Conservation (phyloP, 2,888 invertebrate species). For the Tridacna gigas region DNA sequence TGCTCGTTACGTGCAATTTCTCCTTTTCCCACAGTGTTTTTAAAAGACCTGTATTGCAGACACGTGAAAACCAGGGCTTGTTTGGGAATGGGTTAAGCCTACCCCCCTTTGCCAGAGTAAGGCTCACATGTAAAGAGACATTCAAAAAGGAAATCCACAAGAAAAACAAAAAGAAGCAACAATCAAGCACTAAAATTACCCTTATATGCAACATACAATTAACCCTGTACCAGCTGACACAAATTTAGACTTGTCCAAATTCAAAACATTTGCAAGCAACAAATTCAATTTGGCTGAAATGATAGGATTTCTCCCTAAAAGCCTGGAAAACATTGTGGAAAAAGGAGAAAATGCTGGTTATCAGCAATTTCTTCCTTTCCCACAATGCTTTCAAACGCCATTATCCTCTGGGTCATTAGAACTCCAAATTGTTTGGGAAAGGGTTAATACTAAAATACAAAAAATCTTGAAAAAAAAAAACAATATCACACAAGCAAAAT, state of each 20-base stretch:
- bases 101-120: too few species aligned
- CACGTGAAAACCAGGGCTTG: too few species aligned
- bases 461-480: neutral
- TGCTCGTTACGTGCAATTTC: too few species aligned
- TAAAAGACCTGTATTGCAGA: too few species aligned
- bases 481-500: neutral
- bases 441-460: neutral
- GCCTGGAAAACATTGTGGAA: neutral
- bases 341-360: constrained; percentile 1
- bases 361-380: neutral
- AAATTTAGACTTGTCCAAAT: neutral
- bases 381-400: neutral
- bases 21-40: too few species aligned
- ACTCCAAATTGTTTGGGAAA: neutral
- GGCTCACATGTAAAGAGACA: too few species aligned
- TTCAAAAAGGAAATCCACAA: too few species aligned
- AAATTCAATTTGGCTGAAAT: too few species aligned
- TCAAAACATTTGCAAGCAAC: neutral
- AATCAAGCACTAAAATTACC: too few species aligned
- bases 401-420: neutral
- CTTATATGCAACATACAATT: neutral
- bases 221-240: neutral
- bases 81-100: too few species aligned
- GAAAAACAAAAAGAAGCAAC: too few species aligned
- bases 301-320: too few species aligned